Percentiles rank a stretch among this genome's conserved stretches.
phyloP scores from a whole-genome alignment of 2,113 vertebrate genomes.

The Oreochromis tanganicae region DNA sequence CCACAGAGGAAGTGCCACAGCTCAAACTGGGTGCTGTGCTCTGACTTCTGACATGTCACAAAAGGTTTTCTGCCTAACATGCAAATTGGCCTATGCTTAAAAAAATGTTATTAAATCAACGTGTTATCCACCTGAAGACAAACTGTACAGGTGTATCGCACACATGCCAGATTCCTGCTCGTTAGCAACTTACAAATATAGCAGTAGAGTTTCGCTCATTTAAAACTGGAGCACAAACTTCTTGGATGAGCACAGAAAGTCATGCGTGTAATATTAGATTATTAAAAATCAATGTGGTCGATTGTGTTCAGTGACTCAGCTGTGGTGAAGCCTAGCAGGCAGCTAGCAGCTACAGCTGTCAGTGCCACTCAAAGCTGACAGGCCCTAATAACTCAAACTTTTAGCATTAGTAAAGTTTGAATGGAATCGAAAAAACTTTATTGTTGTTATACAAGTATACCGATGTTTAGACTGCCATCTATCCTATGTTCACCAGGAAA shows the following conservation, averaged over 20 bases:
- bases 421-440: background rate
- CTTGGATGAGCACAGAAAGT: background rate
- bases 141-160: background rate
- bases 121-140: background rate
- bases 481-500: background rate
- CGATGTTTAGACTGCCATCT: background rate
- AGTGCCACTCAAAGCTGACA: background rate
- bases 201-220: background rate
- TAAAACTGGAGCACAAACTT: background rate
- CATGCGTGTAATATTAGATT: background rate
- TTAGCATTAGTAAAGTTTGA: background rate
- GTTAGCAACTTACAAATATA: background rate
- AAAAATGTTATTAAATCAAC: background rate
- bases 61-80: slow-evolving; percentile 6
- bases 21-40: slow-evolving; percentile 39
- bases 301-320: background rate
- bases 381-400: background rate
- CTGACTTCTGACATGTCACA: slow-evolving; percentile 31
- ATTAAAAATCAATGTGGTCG: background rate
- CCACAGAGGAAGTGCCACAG: slow-evolving; percentile 33
- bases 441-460: background rate
- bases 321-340: background rate
- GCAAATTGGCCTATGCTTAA: background rate
- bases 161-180: background rate
- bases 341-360: background rate